These are phyloP conservation scores for Brachystomella parvula DNA, from an alignment of 1,140 invertebrate genomes.

Conservation along the genomic window DNA sequence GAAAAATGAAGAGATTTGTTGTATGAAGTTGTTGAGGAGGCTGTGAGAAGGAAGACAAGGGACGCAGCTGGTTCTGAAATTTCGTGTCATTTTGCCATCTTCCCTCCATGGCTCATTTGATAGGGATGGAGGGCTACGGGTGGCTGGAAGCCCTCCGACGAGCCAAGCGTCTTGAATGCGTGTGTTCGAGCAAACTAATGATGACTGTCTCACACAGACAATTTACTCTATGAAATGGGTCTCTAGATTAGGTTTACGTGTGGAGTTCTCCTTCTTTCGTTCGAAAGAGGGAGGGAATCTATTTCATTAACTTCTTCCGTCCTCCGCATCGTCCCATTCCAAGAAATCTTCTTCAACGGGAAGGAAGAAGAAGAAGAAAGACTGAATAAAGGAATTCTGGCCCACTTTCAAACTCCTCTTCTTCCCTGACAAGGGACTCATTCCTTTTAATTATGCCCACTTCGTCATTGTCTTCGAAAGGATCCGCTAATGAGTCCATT, in stretches of 20 bases:
- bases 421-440: not conserved
- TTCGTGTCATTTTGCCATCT: not conserved
- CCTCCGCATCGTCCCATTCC: too few relatives aligned
- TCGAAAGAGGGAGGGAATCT: too few relatives aligned
- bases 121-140: not conserved
- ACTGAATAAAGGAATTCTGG: too few relatives aligned
- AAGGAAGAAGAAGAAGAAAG: too few relatives aligned
- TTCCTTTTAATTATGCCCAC: not conserved
- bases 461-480: not conserved
- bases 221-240: not conserved
- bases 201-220: conserved; percentile 6
- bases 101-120: not conserved
- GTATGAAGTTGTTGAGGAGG: too few relatives aligned
- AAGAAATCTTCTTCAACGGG: too few relatives aligned
- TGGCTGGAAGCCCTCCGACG: not conserved
- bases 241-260: not conserved
- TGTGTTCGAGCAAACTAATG: not conserved
- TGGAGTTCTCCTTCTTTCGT: not conserved
- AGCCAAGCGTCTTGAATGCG: not conserved
- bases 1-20: conserved; percentile 4
- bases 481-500: not conserved
- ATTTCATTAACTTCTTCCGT: conserved; percentile 11
- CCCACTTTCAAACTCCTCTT: not conserved
- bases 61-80: not conserved
- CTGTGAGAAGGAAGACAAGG: not conserved